These are phyloP conservation scores for Ophthalmolycus amberensis DNA, from an alignment of 2,113 vertebrate genomes.

Conservation along the genomic window DNA sequence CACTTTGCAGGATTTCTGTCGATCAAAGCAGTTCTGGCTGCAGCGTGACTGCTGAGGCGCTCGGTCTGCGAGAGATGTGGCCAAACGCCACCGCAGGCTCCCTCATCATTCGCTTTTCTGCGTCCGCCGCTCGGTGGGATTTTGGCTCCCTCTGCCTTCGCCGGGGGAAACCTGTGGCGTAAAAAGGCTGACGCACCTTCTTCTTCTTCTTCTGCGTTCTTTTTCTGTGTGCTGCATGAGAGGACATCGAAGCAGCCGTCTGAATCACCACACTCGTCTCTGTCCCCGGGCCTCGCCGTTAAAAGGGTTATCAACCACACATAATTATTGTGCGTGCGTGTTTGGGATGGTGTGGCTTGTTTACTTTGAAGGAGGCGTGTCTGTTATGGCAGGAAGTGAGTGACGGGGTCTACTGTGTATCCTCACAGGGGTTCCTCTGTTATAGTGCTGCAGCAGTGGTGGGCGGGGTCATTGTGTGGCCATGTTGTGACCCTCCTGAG, in stretches of 20 bases:
- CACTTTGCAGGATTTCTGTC: conserved; percentile 40
- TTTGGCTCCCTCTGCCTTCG: conserved; percentile 34
- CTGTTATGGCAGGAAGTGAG: conserved; percentile 13
- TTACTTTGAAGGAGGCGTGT: conserved; percentile 5
- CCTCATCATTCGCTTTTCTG: conserved; percentile 27
- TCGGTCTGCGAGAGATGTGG: conserved; percentile 37
- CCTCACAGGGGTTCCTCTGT: conserved; percentile 1
- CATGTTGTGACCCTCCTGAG: background rate
- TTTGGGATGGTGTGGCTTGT: conserved; percentile 1
- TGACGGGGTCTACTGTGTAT: background rate
- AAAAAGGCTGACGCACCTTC: background rate
- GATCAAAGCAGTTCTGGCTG: conserved; percentile 57
- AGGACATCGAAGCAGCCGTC: background rate
- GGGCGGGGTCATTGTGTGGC: background rate
- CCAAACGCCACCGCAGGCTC: conserved; percentile 6
- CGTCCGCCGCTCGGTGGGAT: background rate
- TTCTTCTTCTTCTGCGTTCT: background rate
- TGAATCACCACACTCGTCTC: background rate
- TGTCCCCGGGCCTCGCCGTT: background rate
- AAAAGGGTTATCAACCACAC: background rate
- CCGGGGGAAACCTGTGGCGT: conserved; percentile 6
- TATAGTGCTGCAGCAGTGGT: background rate
- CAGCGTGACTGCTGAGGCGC: conserved; percentile 45
- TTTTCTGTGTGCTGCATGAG: background rate
- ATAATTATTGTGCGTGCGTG: background rate